A percentile compares a stretch with the other conserved stretches of the same genome.
Conservation (phyloP, 2,888 invertebrate species). For the Uropetala carovei region DNA sequence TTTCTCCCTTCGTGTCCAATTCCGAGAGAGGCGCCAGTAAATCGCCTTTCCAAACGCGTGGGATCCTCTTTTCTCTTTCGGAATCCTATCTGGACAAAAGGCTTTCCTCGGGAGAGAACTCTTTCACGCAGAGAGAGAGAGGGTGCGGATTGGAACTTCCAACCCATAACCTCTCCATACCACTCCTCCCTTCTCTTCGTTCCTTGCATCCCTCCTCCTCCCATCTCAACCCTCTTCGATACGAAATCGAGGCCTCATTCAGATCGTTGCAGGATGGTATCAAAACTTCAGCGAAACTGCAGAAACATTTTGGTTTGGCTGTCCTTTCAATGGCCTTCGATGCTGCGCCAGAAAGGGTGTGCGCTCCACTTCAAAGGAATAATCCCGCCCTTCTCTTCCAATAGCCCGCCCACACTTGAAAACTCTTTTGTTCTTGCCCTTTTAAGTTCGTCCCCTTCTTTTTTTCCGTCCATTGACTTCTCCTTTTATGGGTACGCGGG, state of each 20-base stretch:
- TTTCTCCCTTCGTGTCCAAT: neutral
- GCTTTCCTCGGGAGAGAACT: neutral
- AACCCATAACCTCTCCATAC: no score
- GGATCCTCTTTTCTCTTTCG: neutral
- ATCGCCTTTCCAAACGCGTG: neutral
- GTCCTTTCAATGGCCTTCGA: neutral
- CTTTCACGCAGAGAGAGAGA: neutral
- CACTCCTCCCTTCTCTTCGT: neutral
- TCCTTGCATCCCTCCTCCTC: neutral
- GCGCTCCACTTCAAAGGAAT: neutral
- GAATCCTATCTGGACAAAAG: neutral
- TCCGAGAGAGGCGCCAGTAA: neutral
- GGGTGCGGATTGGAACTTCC: neutral
- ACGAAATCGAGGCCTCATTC: neutral
- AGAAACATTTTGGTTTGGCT: constrained; percentile 1
- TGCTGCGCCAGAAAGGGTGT: neutral
- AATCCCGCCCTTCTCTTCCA: neutral
- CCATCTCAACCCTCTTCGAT: no score
- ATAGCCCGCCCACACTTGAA: no score
- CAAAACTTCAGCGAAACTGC: neutral
- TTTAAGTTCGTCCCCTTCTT: no score
- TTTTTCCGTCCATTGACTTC: no score
- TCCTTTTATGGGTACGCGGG: no score
- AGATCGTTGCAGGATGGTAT: neutral
- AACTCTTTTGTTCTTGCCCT: no score